Evolutionary conservation across 1,140 invertebrate species (phyloP).

Genomic region (Heliconius melpomene): DNA sequence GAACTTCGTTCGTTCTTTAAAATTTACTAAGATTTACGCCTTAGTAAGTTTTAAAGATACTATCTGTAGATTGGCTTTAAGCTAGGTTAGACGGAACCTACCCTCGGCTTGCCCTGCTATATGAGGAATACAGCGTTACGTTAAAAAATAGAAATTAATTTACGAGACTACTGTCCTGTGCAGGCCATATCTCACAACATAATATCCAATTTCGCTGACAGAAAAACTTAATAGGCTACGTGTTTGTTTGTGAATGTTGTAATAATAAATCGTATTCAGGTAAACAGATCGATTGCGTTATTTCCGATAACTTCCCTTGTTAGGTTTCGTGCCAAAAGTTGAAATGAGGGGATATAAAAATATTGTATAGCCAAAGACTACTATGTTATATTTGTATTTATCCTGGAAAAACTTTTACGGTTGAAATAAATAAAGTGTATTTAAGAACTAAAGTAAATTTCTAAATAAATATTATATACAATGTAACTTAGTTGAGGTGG

Average conservation of each 20-base stretch:
- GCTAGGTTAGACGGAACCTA: background rate
- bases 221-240: constrained; percentile 34
- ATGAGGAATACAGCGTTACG: background rate
- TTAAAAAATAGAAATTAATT: background rate
- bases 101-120: too few relatives aligned
- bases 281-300: constrained; percentile 47
- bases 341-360: constrained; percentile 31
- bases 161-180: background rate
- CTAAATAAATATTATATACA: background rate
- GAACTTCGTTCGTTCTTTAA: too few relatives aligned
- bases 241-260: constrained; percentile 45
- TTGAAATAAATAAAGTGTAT: background rate
- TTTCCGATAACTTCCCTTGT: constrained; percentile 39
- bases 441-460: background rate
- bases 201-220: constrained; percentile 21
- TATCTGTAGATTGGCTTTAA: background rate
- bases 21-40: too few relatives aligned
- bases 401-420: background rate
- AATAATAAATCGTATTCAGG: constrained; percentile 47
- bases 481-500: background rate
- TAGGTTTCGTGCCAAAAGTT: constrained; percentile 41
- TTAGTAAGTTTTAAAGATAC: too few relatives aligned
- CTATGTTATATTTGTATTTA: constrained; percentile 9
- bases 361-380: constrained; percentile 12
- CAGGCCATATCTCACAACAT: background rate